phyloP scores from a whole-genome alignment of 2,797 vertebrate species.

The Carduelis carduelis region DNA sequence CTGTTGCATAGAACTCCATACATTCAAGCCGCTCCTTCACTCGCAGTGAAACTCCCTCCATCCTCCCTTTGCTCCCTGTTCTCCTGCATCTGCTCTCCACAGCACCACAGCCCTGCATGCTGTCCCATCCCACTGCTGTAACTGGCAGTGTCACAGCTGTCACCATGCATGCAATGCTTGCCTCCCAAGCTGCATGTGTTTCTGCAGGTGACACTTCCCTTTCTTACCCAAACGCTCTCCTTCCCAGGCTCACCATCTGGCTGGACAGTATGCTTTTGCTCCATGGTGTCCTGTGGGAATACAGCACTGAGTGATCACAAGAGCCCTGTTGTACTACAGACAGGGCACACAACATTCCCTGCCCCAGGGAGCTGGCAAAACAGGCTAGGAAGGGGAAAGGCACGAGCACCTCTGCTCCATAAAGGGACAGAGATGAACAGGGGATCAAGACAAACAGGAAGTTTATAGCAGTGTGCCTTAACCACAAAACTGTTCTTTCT shows the following conservation, averaged over 20 bases:
- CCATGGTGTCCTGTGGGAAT: accelerated
- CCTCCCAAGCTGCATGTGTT: neutral
- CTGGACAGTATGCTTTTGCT: neutral
- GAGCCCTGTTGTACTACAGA: neutral
- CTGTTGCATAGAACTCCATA: neutral
- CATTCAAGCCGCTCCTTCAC: neutral
- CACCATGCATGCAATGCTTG: accelerated
- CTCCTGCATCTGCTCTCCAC: neutral
- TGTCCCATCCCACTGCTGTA: neutral
- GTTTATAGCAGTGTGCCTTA: neutral
- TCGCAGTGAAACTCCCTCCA: neutral
- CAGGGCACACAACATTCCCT: neutral
- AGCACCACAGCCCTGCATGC: neutral
- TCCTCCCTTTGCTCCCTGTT: neutral
- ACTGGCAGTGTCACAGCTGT: neutral
- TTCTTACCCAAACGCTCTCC: neutral
- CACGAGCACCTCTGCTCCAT: neutral
- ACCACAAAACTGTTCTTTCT: neutral
- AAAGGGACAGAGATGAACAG: neutral
- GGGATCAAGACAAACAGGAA: neutral
- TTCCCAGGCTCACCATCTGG: neutral
- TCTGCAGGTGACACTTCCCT: neutral
- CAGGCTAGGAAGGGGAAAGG: neutral
- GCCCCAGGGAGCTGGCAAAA: neutral
- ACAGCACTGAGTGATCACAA: neutral